Evolutionary conservation across 2,113 vertebrate genomes (phyloP).

Genomic region (Poeciliopsis turrubarensis): DNA sequence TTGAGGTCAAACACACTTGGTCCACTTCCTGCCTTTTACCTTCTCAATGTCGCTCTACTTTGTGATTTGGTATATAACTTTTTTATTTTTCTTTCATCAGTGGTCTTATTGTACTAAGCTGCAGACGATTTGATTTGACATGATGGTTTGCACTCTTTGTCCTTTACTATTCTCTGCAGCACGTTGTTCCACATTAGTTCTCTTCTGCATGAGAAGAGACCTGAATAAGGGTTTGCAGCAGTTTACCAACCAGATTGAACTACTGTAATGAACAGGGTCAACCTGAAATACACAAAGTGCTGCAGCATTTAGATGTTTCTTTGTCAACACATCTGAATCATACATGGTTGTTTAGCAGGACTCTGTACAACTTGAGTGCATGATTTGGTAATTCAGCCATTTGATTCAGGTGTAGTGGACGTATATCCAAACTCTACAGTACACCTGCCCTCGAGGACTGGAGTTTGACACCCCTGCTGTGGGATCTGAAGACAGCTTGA

Average conservation of each 20-base stretch:
- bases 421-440: not conserved
- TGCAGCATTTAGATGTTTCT: too few species aligned
- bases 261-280: too few species aligned
- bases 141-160: constrained; percentile 4
- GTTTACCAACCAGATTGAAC: too few species aligned
- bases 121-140: constrained; percentile 9
- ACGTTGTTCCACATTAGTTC: constrained; percentile 11
- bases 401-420: not conserved
- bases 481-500: too few species aligned
- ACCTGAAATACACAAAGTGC: too few species aligned
- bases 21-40: constrained; percentile 9
- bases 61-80: constrained; percentile 1
- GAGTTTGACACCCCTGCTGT: too few species aligned
- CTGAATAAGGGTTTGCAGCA: not conserved
- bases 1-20: constrained; percentile 16
- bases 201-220: constrained; percentile 9
- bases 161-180: not conserved
- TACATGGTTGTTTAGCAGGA: too few species aligned
- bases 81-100: constrained; percentile 15
- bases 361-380: too few species aligned
- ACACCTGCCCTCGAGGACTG: not conserved
- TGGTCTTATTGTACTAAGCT: constrained; percentile 1
- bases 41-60: not conserved
- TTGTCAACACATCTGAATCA: too few species aligned
- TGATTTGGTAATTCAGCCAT: not conserved